Conservation (phyloP, 2,113 vertebrate genomes). For the Cinclus mexicanus region DNA sequence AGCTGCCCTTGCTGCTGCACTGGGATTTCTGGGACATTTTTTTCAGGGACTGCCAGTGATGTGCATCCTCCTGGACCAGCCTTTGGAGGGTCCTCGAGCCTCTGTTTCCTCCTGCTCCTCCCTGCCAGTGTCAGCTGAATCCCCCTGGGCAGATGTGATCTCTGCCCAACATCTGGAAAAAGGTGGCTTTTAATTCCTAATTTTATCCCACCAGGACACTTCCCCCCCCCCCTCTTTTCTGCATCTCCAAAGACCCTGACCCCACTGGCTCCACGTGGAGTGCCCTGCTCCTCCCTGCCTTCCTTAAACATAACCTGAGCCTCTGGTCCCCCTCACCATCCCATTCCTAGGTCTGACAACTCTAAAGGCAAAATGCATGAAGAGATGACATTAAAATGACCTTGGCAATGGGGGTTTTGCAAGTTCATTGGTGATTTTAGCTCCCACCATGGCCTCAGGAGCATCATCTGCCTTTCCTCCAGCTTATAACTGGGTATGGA, state of each 20-base stretch:
- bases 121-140: not conserved
- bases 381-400: not conserved
- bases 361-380: not conserved
- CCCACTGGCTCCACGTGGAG: fast-evolving
- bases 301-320: fast-evolving
- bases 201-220: not conserved
- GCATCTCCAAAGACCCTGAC: not conserved
- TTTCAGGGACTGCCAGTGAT: not conserved
- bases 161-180: not conserved
- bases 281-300: not conserved
- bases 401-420: not conserved
- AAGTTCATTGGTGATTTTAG: not conserved
- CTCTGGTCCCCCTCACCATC: not conserved
- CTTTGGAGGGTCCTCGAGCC: not conserved
- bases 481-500: not conserved
- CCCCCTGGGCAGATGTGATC: not conserved
- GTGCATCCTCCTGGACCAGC: not conserved
- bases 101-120: not conserved
- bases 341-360: not conserved
- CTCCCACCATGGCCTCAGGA: not conserved
- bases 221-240: not conserved
- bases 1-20: not conserved
- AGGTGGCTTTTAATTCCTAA: not conserved
- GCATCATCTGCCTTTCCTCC: not conserved
- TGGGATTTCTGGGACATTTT: not conserved